A percentile compares a stretch with the other conserved stretches of the same genome.
These are phyloP conservation scores for Oxygymnocypris stewartii DNA, from an alignment of 2,113 vertebrate species.

Conservation along the genomic window DNA sequence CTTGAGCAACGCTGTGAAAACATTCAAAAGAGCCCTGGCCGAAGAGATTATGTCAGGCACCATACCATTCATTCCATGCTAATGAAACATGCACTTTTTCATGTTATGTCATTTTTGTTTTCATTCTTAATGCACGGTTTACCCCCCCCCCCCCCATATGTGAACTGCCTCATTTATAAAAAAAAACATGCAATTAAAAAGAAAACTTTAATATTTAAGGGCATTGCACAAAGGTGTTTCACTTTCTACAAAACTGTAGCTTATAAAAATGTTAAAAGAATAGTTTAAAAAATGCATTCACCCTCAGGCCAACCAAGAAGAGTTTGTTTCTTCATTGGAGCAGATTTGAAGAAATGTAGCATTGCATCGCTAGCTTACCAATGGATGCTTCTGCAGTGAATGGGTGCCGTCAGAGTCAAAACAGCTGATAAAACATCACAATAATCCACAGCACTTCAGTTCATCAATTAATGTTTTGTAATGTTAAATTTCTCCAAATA, in stretches of 20 bases:
- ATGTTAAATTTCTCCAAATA: not conserved
- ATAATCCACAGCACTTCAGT: not conserved
- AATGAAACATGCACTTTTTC: slow-evolving; percentile 16
- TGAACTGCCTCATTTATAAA: not conserved
- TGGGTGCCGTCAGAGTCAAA: no score
- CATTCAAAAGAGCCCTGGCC: slow-evolving; percentile 2
- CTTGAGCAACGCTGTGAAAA: slow-evolving; percentile 30
- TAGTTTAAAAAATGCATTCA: no score
- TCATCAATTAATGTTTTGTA: not conserved
- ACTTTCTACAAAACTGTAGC: not conserved
- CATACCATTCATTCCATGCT: not conserved
- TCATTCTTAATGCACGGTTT: no score
- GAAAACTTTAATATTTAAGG: not conserved
- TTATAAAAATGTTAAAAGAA: not conserved
- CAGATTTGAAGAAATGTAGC: no score
- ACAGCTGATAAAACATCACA: no score
- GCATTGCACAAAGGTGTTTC: not conserved
- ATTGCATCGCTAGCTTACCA: no score
- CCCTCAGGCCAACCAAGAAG: no score
- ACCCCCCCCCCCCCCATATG: no score
- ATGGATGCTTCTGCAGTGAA: no score
- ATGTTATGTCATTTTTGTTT: no score
- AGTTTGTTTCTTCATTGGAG: no score
- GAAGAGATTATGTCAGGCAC: not conserved
- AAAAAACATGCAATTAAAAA: not conserved